These are phyloP conservation scores for Cryptoprocta ferox DNA, from an alignment of 2,797 vertebrate genomes.

Conservation along the genomic window DNA sequence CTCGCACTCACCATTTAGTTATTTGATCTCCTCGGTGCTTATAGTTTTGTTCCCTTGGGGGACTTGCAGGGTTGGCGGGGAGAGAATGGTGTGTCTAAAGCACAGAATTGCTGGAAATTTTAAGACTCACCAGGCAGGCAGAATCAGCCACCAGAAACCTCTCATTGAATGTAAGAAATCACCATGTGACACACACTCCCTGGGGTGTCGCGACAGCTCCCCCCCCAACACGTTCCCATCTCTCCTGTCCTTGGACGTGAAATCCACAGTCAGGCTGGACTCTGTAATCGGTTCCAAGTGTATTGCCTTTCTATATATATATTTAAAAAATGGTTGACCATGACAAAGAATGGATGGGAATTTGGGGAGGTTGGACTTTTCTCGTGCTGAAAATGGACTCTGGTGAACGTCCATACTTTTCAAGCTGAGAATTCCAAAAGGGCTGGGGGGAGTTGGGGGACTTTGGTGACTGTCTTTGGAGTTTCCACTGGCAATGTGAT, in stretches of 20 bases:
- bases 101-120: neutral
- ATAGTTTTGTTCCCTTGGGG: slow-evolving; percentile 4
- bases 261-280: neutral
- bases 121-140: neutral
- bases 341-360: neutral
- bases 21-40: slow-evolving; percentile 23
- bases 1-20: neutral
- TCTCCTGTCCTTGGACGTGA: neutral
- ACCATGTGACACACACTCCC: accelerated
- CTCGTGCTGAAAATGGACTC: neutral
- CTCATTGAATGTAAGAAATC: neutral
- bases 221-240: neutral
- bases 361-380: neutral
- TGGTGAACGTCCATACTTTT: neutral
- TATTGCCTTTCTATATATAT: neutral
- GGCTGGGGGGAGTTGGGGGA: neutral
- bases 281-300: neutral
- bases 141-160: neutral
- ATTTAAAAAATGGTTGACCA: neutral
- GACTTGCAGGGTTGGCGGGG: neutral
- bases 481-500: neutral
- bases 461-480: neutral
- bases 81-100: neutral
- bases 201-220: neutral
- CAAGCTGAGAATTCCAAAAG: neutral